Base-by-base conservation (phyloP, 2,888 invertebrate genomes). In the Sepiola atlantica region DNA sequence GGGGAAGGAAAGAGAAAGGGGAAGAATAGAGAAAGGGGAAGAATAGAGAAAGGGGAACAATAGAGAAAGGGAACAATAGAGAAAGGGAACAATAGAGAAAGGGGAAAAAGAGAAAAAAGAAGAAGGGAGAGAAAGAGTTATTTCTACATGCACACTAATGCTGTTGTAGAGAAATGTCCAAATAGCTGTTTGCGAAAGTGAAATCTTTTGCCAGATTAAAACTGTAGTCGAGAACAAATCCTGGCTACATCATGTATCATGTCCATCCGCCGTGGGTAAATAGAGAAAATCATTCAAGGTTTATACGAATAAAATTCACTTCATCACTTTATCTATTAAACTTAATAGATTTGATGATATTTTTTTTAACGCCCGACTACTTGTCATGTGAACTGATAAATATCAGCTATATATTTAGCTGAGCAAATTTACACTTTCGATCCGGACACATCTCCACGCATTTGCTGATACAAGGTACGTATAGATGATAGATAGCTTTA, bases 11-110 rank as follows among this genome's bases (percentile, higher is more conserved):
- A 94, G 35, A 77, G 35, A 16, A 16, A 55, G 90, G 45, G 45
- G 45, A 45, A 45, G 45, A 45, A 45, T 4, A 45, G 45, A 45
- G 45, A 45, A 45, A 8, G 45, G 45, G 45, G 45, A 45, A 45
- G 8, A 45, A 45, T 2, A 45, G 8, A 45, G 45, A 45, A 45
- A 8, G 45, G 45, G 45, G 45, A n/a, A n/a, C n/a, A 45, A 45
- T 2, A 91, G 92, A 57, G 94, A 94, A 35, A 94, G 94, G n/a
- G 92, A 91, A 24, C 55, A 91, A 90, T n/a, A 77, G 55, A 35
- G 93, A n/a, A 12, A 90, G 16, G 90, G 0, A 90, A 90, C 28
- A 12, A 16, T 0, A n/a, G 0, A 90, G n/a, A 16, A 12, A 90
- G 16, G 18, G 0, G n/a, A 8, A 90, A 24, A 90, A n/a, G n/a